Percentiles rank a stretch among this genome's conserved stretches.
These are phyloP conservation scores for Chanos chanos DNA, from an alignment of 2,797 vertebrate species.

Conservation along the genomic window DNA sequence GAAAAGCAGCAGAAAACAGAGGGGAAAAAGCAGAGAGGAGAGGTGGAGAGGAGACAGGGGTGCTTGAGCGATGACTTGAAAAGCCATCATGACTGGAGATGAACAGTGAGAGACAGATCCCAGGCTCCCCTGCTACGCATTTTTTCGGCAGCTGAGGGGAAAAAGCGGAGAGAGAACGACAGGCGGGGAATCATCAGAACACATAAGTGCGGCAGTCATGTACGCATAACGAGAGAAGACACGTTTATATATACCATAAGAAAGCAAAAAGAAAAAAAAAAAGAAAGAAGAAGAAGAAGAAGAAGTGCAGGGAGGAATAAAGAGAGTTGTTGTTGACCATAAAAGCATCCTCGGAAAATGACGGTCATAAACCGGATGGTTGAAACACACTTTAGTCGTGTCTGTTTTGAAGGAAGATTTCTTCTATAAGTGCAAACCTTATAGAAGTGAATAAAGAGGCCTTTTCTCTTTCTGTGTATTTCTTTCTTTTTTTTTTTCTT, in stretches of 20 bases:
- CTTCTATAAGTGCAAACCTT: constrained; percentile 30
- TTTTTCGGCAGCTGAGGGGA: constrained; percentile 8
- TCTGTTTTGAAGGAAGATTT: constrained; percentile 31
- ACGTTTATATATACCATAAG: constrained; percentile 6
- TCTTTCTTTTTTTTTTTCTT: constrained; percentile 26
- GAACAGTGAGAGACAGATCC: constrained; percentile 11
- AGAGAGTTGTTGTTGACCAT: constrained; percentile 2
- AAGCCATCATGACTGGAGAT: constrained; percentile 40
- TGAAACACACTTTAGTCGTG: constrained; percentile 41
- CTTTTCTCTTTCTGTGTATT: not conserved
- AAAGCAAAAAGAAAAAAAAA: constrained; percentile 6
- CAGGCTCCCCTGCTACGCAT: constrained; percentile 14
- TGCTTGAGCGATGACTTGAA: constrained; percentile 31
- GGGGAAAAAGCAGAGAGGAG: constrained; percentile 41
- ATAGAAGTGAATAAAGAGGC: constrained; percentile 24
- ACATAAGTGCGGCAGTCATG: constrained; percentile 23
- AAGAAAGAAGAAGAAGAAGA: constrained; percentile 2
- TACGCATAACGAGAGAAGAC: constrained; percentile 17
- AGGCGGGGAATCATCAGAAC: constrained; percentile 31
- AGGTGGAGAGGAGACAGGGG: constrained; percentile 57
- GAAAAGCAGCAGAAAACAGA: constrained; percentile 61
- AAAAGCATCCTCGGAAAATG: constrained; percentile 45
- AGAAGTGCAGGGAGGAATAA: too few relatives aligned
- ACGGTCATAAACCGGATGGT: constrained; percentile 41
- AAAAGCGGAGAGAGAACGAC: not conserved